Conservation (phyloP, 64 coral and sea anemone genomes). For the Stichodactyla helianthus region DNA sequence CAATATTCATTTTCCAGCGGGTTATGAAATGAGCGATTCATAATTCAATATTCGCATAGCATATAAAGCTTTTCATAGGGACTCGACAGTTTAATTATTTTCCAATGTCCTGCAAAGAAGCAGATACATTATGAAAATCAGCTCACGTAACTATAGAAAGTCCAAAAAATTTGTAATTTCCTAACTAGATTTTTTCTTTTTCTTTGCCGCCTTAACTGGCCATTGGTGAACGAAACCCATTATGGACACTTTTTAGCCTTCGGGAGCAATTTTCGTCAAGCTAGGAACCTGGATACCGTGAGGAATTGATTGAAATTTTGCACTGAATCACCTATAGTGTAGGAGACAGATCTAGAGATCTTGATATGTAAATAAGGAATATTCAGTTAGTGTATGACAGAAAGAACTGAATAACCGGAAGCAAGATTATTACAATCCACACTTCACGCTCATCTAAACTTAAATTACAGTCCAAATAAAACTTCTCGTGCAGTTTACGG, state of each 20-base stretch:
- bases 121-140: neutral
- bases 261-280: neutral
- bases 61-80: neutral
- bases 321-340: neutral
- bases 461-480: slow-evolving; percentile 2
- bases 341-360: neutral
- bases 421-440: neutral
- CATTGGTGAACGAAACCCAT: neutral
- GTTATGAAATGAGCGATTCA: neutral
- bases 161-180: neutral
- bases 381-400: neutral
- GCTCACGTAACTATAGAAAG: neutral
- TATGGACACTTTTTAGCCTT: neutral
- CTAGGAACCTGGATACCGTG: neutral
- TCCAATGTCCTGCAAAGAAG: neutral
- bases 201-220: neutral
- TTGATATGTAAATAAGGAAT: neutral
- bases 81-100: neutral
- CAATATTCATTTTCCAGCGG: slow-evolving; percentile 5
- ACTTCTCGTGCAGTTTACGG: neutral
- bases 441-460: neutral
- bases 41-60: neutral
- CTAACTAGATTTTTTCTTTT: neutral
- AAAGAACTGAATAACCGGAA: neutral
- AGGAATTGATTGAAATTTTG: neutral